Evolutionary conservation across 2,888 invertebrate species (phyloP), one percentile per base, ranked within the genome.

Genomic region (Onchidella celtica): DNA sequence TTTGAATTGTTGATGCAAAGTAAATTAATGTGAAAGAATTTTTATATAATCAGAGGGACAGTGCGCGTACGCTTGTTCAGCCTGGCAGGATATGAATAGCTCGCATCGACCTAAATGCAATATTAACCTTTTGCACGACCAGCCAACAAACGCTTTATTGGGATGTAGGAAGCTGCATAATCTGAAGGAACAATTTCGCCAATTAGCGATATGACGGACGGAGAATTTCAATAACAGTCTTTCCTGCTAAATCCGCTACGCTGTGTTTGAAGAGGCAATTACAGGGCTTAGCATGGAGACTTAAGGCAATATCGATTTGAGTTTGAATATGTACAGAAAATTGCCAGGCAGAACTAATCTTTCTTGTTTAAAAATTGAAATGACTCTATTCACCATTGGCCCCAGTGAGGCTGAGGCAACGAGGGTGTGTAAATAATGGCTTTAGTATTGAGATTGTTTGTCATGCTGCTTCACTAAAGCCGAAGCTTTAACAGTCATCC

Each of bases 251-350:
- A 4, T 36, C n/a, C 34, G 27, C n/a, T 57, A 73, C 24, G 73
- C 59, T n/a, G 36, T 59, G 57, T 57, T 57, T 72, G 72, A 73
- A 73, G 73, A 59, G 73, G 73, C 73, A 21, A 73, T 73, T 73
- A 73, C 61, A 14, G 73, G 36, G 24, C 57, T 29, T 34, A 36
- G 55, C 24, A n/a, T 17, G 61, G 27, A 17, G 59, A 73, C 36
- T 59, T 59, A 59, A 47, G 59, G 57, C n/a, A n/a, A 73, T 32
- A 73, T 73, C 17, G 59, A 73, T 73, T 70, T 59, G 24, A 24
- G 21, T 34, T 17, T 27, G 57, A 14, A 73, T n/a, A 73, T 61
- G 40, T 70, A 59, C 14, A 59, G 34, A 17, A 32, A 32, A 73
- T 24, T n/a, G 61, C 27, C 24, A n/a, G 59, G 27, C 57, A 36